Percentiles rank a stretch among this genome's conserved stretches.
Evolutionary conservation across 2,113 vertebrate species (phyloP).

Genomic region (Forbesichthys agassizii): DNA sequence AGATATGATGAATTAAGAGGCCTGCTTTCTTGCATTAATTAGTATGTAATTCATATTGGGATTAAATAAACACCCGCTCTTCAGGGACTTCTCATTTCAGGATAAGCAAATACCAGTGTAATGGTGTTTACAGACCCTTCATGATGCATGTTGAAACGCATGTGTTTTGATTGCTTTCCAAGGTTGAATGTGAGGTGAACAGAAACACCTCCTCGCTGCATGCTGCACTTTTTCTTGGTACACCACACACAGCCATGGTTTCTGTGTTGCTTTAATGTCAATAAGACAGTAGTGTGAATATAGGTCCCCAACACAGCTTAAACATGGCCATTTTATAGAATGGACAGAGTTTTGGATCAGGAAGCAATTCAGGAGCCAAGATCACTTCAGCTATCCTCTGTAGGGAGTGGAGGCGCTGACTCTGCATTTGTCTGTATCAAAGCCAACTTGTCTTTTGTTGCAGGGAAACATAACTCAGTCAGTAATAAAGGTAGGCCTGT

Average conservation of each 20-base stretch:
- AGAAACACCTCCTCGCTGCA: background rate
- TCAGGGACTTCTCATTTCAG: constrained; percentile 63
- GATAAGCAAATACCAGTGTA: constrained; percentile 50
- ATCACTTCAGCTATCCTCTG: constrained; percentile 59
- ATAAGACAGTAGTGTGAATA: constrained; percentile 36
- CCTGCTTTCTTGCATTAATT: constrained; percentile 73
- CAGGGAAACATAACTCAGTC: constrained; percentile 68
- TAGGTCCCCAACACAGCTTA: constrained; percentile 36
- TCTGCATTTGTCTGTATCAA: constrained; percentile 60
- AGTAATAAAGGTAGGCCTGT: constrained; percentile 74
- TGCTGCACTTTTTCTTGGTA: background rate
- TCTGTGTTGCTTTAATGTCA: constrained; percentile 29
- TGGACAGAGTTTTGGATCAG: constrained; percentile 52
- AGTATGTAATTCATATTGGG: constrained; percentile 74
- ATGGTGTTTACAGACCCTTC: constrained; percentile 55
- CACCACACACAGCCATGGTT: constrained; percentile 11
- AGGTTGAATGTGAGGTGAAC: constrained; percentile 15
- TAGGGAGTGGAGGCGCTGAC: constrained; percentile 63
- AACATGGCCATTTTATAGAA: constrained; percentile 42
- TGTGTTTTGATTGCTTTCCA: constrained; percentile 36
- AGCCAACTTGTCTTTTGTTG: constrained; percentile 56
- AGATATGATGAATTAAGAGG: constrained; percentile 65
- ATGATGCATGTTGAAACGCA: constrained; percentile 36
- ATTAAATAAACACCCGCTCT: constrained; percentile 71
- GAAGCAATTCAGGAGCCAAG: constrained; percentile 54